These are phyloP conservation scores for Pseudomyrmex concolor DNA, from an alignment of 1,140 invertebrate species.

Conservation along the genomic window DNA sequence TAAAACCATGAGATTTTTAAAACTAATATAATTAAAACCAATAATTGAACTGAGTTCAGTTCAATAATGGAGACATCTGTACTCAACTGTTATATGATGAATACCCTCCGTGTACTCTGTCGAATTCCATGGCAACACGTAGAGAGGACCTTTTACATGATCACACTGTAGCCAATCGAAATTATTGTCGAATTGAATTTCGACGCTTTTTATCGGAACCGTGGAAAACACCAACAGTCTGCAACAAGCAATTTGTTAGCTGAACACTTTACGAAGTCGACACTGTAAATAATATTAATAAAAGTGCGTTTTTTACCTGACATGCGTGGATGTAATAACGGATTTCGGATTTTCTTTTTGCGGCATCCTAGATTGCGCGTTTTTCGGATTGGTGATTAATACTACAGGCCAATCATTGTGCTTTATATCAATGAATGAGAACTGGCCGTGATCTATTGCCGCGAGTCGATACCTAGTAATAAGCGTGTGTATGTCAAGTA, in stretches of 20 bases:
- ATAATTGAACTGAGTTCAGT: too few species aligned
- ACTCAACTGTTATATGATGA: constrained; percentile 89
- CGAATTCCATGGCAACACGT: constrained; percentile 90
- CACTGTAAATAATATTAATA: constrained; percentile 12
- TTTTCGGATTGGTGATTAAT: constrained; percentile 95
- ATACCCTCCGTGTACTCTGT: constrained; percentile 88
- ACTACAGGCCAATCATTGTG: constrained; percentile 93
- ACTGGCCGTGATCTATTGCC: constrained; percentile 94
- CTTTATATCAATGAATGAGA: constrained; percentile 94
- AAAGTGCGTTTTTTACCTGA: constrained; percentile 86
- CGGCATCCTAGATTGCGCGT: constrained; percentile 90
- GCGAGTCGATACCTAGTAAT: constrained; percentile 90
- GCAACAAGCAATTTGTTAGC: constrained; percentile 50
- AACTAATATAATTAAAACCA: too few species aligned
- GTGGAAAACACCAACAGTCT: constrained; percentile 92
- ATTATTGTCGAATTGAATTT: constrained; percentile 88
- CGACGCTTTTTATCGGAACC: constrained; percentile 87
- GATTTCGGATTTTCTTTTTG: constrained; percentile 90
- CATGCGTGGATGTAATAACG: constrained; percentile 91
- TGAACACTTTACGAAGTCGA: not conserved
- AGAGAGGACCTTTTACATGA: constrained; percentile 89
- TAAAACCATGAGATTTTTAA: too few species aligned
- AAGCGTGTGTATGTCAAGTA: not conserved
- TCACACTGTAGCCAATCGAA: constrained; percentile 87
- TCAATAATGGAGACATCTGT: constrained; percentile 25